These are phyloP conservation scores for Asobara japonica DNA, from an alignment of 1,140 invertebrate species.

Conservation along the genomic window DNA sequence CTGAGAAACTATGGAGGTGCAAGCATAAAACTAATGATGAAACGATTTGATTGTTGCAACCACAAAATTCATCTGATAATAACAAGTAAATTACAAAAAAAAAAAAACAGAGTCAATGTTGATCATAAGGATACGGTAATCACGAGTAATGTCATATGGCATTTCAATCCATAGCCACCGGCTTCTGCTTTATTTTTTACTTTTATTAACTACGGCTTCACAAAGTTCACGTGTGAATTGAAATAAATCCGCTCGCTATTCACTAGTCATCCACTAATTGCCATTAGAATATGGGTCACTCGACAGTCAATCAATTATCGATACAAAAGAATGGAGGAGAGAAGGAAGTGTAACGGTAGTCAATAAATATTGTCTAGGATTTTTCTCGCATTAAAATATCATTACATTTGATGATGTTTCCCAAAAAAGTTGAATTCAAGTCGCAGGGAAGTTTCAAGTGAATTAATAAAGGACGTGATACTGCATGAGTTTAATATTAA, in stretches of 20 bases:
- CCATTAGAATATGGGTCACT: slow-evolving; percentile 41
- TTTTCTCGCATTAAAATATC: slow-evolving; percentile 21
- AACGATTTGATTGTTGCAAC: too few species aligned
- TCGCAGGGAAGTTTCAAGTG: background rate
- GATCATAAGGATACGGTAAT: slow-evolving; percentile 14
- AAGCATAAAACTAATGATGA: too few species aligned
- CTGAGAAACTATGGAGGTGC: slow-evolving; percentile 33
- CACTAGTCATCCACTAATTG: slow-evolving; percentile 28
- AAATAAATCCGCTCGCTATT: background rate
- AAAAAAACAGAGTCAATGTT: slow-evolving; percentile 2
- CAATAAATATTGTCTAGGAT: slow-evolving; percentile 52
- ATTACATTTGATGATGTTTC: background rate
- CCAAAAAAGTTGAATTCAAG: slow-evolving; percentile 6
- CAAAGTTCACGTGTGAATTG: slow-evolving; percentile 4
- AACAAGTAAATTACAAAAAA: background rate
- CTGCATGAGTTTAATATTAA: background rate
- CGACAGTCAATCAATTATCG: slow-evolving; percentile 61
- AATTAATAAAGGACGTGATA: background rate
- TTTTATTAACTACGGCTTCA: background rate
- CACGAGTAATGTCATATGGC: slow-evolving; percentile 35
- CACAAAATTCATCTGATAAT: background rate
- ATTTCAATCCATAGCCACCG: background rate
- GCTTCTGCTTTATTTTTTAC: background rate
- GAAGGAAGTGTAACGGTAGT: slow-evolving; percentile 53
- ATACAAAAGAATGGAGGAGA: slow-evolving; percentile 42